Evolutionary conservation across 2,797 vertebrate genomes (phyloP).

Genomic region (Phylloscopus collybita): DNA sequence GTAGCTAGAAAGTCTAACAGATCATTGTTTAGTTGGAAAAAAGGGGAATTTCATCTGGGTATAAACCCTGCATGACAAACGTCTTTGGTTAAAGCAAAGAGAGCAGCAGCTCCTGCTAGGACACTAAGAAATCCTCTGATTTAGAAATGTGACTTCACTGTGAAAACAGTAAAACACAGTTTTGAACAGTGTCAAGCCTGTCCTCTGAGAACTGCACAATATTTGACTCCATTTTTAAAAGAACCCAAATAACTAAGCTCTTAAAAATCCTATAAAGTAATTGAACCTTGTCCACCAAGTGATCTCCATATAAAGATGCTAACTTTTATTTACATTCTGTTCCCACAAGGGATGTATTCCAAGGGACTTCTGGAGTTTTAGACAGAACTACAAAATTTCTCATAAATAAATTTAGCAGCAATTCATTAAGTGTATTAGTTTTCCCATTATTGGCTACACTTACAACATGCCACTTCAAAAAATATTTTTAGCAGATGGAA

Average conservation of each 20-base stretch:
- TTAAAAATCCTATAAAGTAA: neutral
- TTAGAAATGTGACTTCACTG: neutral
- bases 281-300: neutral
- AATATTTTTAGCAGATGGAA: neutral
- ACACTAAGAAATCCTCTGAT: neutral
- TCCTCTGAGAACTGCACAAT: neutral
- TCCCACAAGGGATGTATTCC: neutral
- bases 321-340: neutral
- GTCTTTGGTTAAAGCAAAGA: neutral
- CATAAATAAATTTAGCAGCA: neutral
- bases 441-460: neutral
- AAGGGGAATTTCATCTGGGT: neutral
- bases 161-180: accelerated
- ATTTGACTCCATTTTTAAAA: neutral
- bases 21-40: neutral
- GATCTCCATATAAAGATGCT: neutral
- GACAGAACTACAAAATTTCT: neutral
- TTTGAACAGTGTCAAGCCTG: neutral
- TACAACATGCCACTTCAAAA: neutral
- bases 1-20: neutral
- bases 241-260: neutral
- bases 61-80: neutral
- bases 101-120: neutral
- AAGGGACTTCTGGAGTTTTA: neutral
- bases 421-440: neutral